These are phyloP conservation scores for Danio aesculapii DNA, from an alignment of 2,797 vertebrate species.

Conservation along the genomic window DNA sequence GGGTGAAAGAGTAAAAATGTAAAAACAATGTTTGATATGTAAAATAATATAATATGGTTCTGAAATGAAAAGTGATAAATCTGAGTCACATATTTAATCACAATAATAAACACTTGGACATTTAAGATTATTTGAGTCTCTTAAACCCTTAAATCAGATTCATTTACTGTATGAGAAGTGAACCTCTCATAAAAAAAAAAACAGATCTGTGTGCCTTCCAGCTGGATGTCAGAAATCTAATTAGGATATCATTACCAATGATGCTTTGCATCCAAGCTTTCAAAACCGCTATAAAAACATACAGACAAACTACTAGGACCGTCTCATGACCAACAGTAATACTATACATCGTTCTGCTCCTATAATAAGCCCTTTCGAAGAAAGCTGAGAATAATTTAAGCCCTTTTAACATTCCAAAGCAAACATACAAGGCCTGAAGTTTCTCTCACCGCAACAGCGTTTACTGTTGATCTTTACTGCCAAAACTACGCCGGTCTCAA, in stretches of 20 bases:
- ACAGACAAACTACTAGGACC: conserved; percentile 31
- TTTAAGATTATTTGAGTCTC: background rate
- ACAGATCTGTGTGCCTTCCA: background rate
- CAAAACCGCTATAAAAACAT: conserved; percentile 46
- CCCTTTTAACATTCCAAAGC: conserved; percentile 27
- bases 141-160: conserved; percentile 23
- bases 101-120: conserved; percentile 6
- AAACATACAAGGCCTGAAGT: conserved; percentile 37
- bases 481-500: conserved; percentile 27
- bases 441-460: conserved; percentile 26
- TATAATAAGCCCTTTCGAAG: conserved; percentile 23
- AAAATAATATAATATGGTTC: too few species aligned
- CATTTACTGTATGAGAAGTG: background rate
- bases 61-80: too few species aligned
- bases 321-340: background rate
- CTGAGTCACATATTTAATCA: conserved; percentile 5
- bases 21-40: too few species aligned
- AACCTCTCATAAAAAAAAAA: background rate
- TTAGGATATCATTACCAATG: conserved; percentile 47
- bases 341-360: conserved; percentile 28
- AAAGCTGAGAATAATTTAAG: conserved; percentile 46
- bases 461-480: conserved; percentile 26
- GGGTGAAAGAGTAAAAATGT: too few species aligned
- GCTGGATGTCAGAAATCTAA: conserved; percentile 28
- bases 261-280: conserved; percentile 39